Evolutionary conservation across 1,140 invertebrate species (phyloP), one percentile per base, ranked within the genome.

Genomic region (Diprion similis): DNA sequence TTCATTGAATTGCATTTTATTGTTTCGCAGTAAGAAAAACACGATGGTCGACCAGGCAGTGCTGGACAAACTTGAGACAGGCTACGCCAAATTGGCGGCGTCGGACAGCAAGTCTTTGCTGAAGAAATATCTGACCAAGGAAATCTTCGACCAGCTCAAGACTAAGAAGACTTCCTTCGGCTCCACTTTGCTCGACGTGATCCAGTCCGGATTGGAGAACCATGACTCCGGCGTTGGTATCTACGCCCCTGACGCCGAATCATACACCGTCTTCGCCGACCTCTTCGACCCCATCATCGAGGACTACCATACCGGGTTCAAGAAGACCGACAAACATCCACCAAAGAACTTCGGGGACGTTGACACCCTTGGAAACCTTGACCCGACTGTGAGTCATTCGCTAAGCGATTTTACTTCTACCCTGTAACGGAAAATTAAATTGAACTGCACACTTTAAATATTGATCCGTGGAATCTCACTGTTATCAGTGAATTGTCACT

Each of bases 261-360:
- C 96, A 46, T 99, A 99, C 90, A 93, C 93, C 78, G 90, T 95
- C 7, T 99, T 98, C 85, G 91, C 95, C 74, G 94, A 95, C 74
- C 90, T 99, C 75, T 98, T 98, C 85, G 96, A 98, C 88, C 96
- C 97, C 84, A 97, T 98, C 90, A 98, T 98, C 83, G 96, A 98
- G 83, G 97, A 98, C 84, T 98, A 98, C 90, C 97, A 98, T 88
- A 91, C 91, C 85, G 96, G 97, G 81, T 98, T 98, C 91, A 96
- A 95, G 90, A 95, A 96, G 87, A 94, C 92, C 80, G 95, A 97
- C 89, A 95, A 95, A 85, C 98, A 99, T 88, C 98, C 98, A 0
- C 87, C 93, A 46, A 94, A 94, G 87, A 94, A 97, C 89, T 98
- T 97, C 89, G 98, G 98, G 83, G 96, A 99, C 89, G 94, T 95